phyloP scores from a whole-genome alignment of 2,888 invertebrate species.

The Archaeoteleia sp. region DNA sequence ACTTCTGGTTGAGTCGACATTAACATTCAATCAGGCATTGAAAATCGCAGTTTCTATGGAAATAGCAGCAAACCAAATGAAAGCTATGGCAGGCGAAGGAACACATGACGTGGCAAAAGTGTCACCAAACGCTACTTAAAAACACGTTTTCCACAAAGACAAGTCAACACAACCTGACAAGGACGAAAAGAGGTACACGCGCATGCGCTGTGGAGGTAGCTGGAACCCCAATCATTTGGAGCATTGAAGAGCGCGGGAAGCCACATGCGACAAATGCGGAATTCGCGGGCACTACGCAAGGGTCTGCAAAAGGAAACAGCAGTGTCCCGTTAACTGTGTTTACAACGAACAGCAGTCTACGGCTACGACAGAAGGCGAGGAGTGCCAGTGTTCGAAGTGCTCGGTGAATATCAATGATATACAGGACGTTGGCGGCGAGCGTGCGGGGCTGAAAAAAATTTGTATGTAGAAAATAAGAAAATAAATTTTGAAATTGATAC shows the following conservation, averaged over 20 bases:
- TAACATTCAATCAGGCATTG: slow-evolving; percentile 42
- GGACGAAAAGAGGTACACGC: background rate
- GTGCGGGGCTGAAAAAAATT: too few relatives aligned
- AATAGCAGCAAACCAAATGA: slow-evolving; percentile 7
- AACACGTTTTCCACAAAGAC: background rate
- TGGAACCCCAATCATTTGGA: background rate
- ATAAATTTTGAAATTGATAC: slow-evolving; percentile 15
- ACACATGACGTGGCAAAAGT: background rate
- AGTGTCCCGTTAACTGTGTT: background rate
- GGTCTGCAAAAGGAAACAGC: slow-evolving; percentile 4
- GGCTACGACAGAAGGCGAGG: background rate
- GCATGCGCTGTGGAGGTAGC: background rate
- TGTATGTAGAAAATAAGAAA: slow-evolving; percentile 9
- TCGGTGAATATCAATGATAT: too few relatives aligned
- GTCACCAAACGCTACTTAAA: background rate
- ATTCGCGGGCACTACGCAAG: slow-evolving; percentile 1
- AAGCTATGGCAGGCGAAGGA: background rate
- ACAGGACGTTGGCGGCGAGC: too few relatives aligned
- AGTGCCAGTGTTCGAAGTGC: too few relatives aligned
- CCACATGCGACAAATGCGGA: slow-evolving; percentile 3
- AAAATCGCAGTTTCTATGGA: slow-evolving; percentile 21
- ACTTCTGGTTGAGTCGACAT: slow-evolving; percentile 50
- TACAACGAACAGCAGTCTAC: background rate
- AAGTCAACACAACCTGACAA: background rate
- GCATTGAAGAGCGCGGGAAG: background rate